Evolutionary conservation across 1,140 invertebrate genomes (phyloP).

Genomic region (Episyrphus balteatus): DNA sequence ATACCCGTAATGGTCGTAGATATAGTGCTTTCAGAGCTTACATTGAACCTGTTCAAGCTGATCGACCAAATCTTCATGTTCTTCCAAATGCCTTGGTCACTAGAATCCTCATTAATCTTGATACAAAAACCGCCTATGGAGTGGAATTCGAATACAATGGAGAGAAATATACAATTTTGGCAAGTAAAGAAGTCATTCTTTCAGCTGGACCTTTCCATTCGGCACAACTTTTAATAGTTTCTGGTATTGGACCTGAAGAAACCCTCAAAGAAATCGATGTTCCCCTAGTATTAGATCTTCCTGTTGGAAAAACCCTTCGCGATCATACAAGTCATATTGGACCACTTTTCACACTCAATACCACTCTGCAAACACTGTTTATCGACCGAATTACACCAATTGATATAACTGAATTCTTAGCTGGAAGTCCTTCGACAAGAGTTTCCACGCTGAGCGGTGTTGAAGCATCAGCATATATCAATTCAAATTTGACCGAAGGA

Average conservation of each 20-base stretch:
- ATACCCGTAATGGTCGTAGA: slow-evolving; percentile 41
- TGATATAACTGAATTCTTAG: slow-evolving; percentile 38
- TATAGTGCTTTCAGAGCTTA: slow-evolving; percentile 47
- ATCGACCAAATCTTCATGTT: slow-evolving; percentile 55
- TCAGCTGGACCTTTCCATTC: slow-evolving; percentile 67
- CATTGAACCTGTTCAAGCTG: slow-evolving; percentile 41
- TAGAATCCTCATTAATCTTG: slow-evolving; percentile 49
- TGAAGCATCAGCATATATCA: slow-evolving; percentile 37
- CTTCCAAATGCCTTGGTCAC: slow-evolving; percentile 44
- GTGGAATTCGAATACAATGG: slow-evolving; percentile 48
- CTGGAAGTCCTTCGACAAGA: slow-evolving; percentile 40
- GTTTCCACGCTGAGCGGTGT: slow-evolving; percentile 43
- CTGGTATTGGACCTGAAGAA: slow-evolving; percentile 60
- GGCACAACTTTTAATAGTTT: slow-evolving; percentile 69
- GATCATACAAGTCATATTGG: slow-evolving; percentile 63
- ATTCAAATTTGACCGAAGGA: slow-evolving; percentile 40
- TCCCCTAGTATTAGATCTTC: slow-evolving; percentile 49
- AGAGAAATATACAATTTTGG: slow-evolving; percentile 38
- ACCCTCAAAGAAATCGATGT: slow-evolving; percentile 56
- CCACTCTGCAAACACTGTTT: slow-evolving; percentile 27
- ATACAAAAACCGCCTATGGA: slow-evolving; percentile 47
- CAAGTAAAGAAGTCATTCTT: slow-evolving; percentile 54
- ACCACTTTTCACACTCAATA: slow-evolving; percentile 45
- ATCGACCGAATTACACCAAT: slow-evolving; percentile 24
- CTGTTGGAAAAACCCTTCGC: slow-evolving; percentile 58